These are phyloP conservation scores for Magallana nippona DNA, from an alignment of 2,888 invertebrate genomes.

Conservation along the genomic window DNA sequence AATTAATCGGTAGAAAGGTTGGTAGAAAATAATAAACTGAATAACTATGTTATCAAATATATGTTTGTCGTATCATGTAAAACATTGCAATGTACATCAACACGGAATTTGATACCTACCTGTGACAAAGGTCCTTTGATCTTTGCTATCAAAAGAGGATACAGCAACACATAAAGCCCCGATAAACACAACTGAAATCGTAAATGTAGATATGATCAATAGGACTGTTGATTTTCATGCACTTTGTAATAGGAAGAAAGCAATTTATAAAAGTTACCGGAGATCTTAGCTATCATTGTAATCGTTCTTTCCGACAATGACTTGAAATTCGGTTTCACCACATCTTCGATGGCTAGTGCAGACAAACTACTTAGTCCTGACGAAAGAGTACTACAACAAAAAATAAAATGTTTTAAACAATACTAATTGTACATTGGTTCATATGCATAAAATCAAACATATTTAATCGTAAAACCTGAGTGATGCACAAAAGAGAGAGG, in stretches of 20 bases:
- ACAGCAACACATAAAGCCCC: constrained; percentile 41
- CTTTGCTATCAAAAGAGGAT: constrained; percentile 48
- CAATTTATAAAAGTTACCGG: constrained; percentile 39
- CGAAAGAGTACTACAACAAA: constrained; percentile 57
- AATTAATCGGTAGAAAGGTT: too few relatives aligned
- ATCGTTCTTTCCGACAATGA: constrained; percentile 47
- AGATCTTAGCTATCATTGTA: constrained; percentile 49
- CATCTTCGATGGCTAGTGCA: constrained; percentile 56
- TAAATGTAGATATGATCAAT: not conserved
- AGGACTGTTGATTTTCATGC: not conserved
- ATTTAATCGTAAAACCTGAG: constrained; percentile 54
- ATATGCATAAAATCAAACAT: too few relatives aligned
- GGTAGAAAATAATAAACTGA: too few relatives aligned
- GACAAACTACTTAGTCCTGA: constrained; percentile 61
- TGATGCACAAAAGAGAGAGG: constrained; percentile 64
- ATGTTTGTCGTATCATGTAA: not conserved
- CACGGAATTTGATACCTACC: constrained; percentile 15
- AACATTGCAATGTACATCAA: not conserved
- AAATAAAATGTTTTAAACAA: not conserved
- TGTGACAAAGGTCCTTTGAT: constrained; percentile 50
- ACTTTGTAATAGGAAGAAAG: not conserved
- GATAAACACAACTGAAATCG: constrained; percentile 42
- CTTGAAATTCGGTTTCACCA: constrained; percentile 54
- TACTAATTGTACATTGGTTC: too few relatives aligned
- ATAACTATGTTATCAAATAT: too few relatives aligned